Evolutionary conservation across 2,113 vertebrate genomes (phyloP).

Genomic region (Eulemur macaco): DNA sequence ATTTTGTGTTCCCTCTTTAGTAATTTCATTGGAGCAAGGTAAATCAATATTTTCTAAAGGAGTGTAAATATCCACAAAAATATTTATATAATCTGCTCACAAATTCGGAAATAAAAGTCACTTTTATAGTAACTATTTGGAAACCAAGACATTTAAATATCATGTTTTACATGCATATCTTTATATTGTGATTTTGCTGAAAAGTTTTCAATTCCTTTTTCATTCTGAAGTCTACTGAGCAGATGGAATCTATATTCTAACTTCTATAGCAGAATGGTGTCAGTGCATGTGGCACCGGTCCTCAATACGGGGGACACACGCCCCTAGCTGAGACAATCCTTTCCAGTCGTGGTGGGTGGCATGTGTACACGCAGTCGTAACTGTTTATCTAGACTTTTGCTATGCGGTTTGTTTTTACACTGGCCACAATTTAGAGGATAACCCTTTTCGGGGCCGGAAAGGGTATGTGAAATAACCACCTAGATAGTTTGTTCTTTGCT

Average conservation of each 20-base stretch:
- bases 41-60: neutral
- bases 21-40: neutral
- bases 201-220: neutral
- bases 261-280: neutral
- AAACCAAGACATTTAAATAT: neutral
- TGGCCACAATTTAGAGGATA: neutral
- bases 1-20: neutral
- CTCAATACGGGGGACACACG: neutral
- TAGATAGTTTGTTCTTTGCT: neutral
- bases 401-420: neutral
- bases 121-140: neutral
- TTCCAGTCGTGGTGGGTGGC: neutral
- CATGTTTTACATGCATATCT: neutral
- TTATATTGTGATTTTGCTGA: neutral
- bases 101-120: neutral
- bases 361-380: fast-evolving
- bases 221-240: neutral
- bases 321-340: neutral
- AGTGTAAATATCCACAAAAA: neutral
- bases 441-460: fast-evolving
- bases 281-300: neutral
- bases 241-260: neutral
- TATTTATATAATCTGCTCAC: neutral
- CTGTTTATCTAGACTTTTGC: neutral
- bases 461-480: neutral